Evolutionary conservation across 2,797 vertebrate genomes (phyloP), one percentile per base, ranked within the genome.

Genomic region (Falco columbarius): DNA sequence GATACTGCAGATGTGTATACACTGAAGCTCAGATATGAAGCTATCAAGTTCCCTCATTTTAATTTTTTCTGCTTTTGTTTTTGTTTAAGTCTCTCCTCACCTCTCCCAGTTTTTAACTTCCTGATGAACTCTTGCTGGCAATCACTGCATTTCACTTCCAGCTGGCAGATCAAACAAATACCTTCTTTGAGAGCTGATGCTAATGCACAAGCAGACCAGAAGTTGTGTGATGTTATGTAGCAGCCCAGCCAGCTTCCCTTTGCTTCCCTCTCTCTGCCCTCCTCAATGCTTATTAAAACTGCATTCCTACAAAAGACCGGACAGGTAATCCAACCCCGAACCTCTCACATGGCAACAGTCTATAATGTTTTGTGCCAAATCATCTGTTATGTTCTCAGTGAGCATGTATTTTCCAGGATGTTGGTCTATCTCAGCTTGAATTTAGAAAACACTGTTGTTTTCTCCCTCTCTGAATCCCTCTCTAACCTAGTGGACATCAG

Each of bases 21-120:
- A 38, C 6, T 32, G 56, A 71, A 81, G 24, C 12, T 77, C 62
- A 62, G 14, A n/a, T 21, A 68, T 3, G 29, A 67, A 86, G 11
- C 26, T 83, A 32, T 56, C 20, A 55, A 26, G n/a, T 73, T 90
- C 5, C 11, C 9, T 42, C 24, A 51, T 61, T 74, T 76, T 36
- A 55, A 23, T 17, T 29, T n/a, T 59, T 76, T 67, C 27, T 52
- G 6, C 14, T 66, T 89, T 94, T 92, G 24, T 83, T 95, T 94
- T 90, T 81, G 20, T 76, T 90, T 47, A 82, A 92, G 36, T 20
- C 8, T 91, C 58, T 95, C 30, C 67, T 89, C 40, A 93, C 87
- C 74, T 96, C 90, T 94, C 67, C 70, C 58, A 90, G 21, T 85
- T 97, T 95, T 96, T 95, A 75, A 96, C 86, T 96, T 95, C 40